phyloP scores from a whole-genome alignment of 2,888 invertebrate species.

The Lysandra bellargus region DNA sequence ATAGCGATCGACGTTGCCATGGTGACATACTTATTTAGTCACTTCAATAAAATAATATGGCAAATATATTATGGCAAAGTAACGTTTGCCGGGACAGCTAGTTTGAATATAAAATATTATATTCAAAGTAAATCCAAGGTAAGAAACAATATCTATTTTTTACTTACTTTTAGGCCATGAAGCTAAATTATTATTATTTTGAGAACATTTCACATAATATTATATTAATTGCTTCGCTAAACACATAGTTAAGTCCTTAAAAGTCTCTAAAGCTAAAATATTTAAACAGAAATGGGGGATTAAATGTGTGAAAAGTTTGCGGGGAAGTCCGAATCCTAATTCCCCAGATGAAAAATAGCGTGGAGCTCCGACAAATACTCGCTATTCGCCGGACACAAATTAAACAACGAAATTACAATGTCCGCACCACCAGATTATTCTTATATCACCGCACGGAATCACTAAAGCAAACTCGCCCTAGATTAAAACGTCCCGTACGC shows the following conservation, averaged over 20 bases:
- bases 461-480: constrained; percentile 15
- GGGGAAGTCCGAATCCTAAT: background rate
- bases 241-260: background rate
- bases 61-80: too few relatives aligned
- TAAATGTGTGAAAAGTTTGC: constrained; percentile 3
- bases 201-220: background rate
- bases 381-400: constrained; percentile 1
- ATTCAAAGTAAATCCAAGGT: background rate
- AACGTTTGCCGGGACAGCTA: too few relatives aligned
- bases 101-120: background rate
- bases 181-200: background rate
- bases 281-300: background rate
- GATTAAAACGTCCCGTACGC: constrained; percentile 18
- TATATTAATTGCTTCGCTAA: background rate
- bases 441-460: constrained; percentile 21
- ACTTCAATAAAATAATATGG: too few relatives aligned
- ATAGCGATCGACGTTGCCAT: too few relatives aligned
- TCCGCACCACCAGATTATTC: constrained; percentile 25
- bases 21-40: too few relatives aligned
- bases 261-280: background rate
- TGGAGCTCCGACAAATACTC: background rate
- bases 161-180: too few relatives aligned
- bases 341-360: background rate
- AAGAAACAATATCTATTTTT: too few relatives aligned
- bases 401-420: constrained; percentile 9